Evolutionary conservation across 1,140 invertebrate genomes (phyloP).

Genomic region (Gryllus bimaculatus): DNA sequence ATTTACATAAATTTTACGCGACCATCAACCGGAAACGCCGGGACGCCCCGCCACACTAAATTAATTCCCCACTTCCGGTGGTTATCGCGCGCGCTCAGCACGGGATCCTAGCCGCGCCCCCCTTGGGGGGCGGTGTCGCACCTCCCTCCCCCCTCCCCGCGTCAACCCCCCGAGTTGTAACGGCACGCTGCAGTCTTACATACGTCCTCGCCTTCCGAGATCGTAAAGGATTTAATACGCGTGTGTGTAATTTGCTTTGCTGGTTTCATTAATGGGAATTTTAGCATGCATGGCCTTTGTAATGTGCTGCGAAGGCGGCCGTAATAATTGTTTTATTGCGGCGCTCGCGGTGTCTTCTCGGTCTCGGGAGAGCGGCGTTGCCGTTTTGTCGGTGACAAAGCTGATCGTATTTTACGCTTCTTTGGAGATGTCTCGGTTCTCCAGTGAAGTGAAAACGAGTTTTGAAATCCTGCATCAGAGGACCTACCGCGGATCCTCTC

Average conservation of each 20-base stretch:
- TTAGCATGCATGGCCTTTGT: constrained; percentile 3
- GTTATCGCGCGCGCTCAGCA: neutral
- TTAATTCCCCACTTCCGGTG: constrained; percentile 3
- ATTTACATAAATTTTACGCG: constrained; percentile 5
- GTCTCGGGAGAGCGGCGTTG: neutral
- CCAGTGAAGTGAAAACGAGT: no score
- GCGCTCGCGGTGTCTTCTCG: neutral
- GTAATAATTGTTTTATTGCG: constrained; percentile 5
- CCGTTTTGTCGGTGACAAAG: neutral
- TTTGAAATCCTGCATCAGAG: no score
- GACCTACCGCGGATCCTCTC: no score
- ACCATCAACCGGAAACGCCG: neutral
- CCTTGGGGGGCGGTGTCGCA: neutral
- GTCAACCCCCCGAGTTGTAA: neutral
- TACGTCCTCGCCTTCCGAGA: neutral
- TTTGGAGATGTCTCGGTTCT: no score
- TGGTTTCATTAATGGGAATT: constrained; percentile 1
- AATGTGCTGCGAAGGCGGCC: neutral
- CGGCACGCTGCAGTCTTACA: neutral
- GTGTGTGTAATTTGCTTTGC: constrained; percentile 1
- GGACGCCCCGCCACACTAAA: neutral
- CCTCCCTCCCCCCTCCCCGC: neutral
- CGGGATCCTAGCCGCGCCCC: neutral
- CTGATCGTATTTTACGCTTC: no score
- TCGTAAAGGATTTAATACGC: neutral